Percentiles rank a stretch among this genome's conserved stretches.
These are phyloP conservation scores for Aphelenchoides bicaudatus DNA, from an alignment of 2,888 invertebrate species.

Conservation along the genomic window DNA sequence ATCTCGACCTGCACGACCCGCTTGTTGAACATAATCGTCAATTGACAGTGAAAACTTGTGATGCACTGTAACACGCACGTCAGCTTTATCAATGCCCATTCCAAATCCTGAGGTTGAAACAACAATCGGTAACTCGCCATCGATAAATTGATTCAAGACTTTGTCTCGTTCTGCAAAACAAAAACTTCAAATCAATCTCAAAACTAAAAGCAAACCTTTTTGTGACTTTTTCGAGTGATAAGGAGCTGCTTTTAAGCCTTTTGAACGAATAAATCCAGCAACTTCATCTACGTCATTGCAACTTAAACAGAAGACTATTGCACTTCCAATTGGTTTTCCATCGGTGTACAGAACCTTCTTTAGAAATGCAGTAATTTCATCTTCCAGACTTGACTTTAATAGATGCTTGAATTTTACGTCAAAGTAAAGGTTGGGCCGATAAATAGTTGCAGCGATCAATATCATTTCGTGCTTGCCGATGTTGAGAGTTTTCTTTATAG, in stretches of 20 bases:
- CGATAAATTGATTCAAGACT: slow-evolving; percentile 10
- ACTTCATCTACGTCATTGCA: slow-evolving; percentile 16
- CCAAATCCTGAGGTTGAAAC: slow-evolving; percentile 97
- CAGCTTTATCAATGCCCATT: slow-evolving; percentile 96
- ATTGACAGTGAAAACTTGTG: slow-evolving; percentile 14
- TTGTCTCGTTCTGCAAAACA: too few relatives aligned
- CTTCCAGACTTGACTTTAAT: not conserved
- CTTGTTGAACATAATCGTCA: slow-evolving; percentile 19
- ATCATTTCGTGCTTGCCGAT: slow-evolving; percentile 1
- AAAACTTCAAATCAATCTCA: not conserved
- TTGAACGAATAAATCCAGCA: not conserved
- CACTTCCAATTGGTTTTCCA: slow-evolving; percentile 1
- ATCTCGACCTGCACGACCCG: slow-evolving; percentile 75
- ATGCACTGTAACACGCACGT: slow-evolving; percentile 70
- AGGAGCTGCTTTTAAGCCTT: slow-evolving; percentile 3
- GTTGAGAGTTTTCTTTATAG: not conserved
- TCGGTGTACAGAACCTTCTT: slow-evolving; percentile 11
- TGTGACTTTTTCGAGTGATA: slow-evolving; percentile 16
- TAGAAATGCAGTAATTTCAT: slow-evolving; percentile 5
- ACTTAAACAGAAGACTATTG: slow-evolving; percentile 9
- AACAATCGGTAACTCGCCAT: slow-evolving; percentile 78
- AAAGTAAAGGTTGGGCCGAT: slow-evolving; percentile 17
- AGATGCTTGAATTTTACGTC: slow-evolving; percentile 7
- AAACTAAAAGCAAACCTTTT: not conserved
- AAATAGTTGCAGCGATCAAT: not conserved